Conservation (phyloP, 2,113 vertebrate genomes). For the Spea bombifrons region DNA sequence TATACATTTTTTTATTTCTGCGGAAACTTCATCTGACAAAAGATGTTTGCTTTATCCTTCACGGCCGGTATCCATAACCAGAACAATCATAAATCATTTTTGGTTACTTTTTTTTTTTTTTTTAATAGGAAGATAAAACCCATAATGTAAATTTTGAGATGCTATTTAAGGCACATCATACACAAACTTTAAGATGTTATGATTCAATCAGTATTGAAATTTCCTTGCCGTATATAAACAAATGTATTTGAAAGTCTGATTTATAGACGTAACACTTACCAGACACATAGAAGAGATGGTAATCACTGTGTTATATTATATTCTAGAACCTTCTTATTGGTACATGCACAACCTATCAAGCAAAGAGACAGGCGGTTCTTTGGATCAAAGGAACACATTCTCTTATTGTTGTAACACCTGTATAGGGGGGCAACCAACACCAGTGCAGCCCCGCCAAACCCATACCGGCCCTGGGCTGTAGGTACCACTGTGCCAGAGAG, state of each 20-base stretch:
- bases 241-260: slow-evolving; percentile 28
- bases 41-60: slow-evolving; percentile 24
- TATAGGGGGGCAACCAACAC: too few relatives aligned
- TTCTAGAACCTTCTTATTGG: background rate
- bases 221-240: slow-evolving; percentile 30
- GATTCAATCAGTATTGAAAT: slow-evolving; percentile 37
- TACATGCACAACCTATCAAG: background rate
- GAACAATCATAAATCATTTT: slow-evolving; percentile 40
- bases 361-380: background rate
- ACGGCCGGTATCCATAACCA: slow-evolving; percentile 4
- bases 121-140: slow-evolving; percentile 16
- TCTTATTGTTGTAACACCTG: too few relatives aligned
- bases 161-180: slow-evolving; percentile 38
- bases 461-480: too few relatives aligned
- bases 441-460: too few relatives aligned
- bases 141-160: slow-evolving; percentile 32
- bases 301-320: background rate
- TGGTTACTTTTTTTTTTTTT: background rate
- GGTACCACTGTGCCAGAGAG: too few relatives aligned
- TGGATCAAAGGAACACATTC: background rate
- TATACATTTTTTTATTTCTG: background rate
- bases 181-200: slow-evolving; percentile 29
- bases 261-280: slow-evolving; percentile 33
- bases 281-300: background rate
- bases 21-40: background rate